Percentiles rank a stretch among this genome's conserved stretches.
phyloP scores from a whole-genome alignment of 2,113 vertebrate species.

The Orthochromis indermauri region DNA sequence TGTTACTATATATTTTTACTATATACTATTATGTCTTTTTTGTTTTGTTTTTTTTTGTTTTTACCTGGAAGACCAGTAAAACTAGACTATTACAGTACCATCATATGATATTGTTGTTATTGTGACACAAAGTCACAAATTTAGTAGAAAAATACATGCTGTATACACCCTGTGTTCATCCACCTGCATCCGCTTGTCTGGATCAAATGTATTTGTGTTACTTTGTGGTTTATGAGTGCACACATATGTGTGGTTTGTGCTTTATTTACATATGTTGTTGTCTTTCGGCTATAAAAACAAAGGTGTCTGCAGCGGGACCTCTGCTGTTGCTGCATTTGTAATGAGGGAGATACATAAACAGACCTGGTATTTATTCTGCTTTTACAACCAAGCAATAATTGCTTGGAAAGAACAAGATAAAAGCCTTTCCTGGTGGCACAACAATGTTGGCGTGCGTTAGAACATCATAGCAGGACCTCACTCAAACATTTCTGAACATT shows the following conservation, averaged over 20 bases:
- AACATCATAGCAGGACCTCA: not conserved
- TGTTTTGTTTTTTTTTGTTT: fast-evolving
- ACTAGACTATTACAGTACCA: not conserved
- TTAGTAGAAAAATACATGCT: not conserved
- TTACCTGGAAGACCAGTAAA: not conserved
- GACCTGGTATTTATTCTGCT: constrained; percentile 23
- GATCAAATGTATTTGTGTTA: constrained; percentile 1
- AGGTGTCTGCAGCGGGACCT: not conserved
- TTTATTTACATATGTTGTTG: constrained; percentile 21
- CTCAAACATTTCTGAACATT: not conserved
- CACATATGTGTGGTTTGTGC: not conserved
- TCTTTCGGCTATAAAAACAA: constrained; percentile 3
- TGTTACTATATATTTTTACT: not conserved
- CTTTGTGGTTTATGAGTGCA: not conserved
- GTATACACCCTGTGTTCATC: not conserved
- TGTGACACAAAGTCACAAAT: not conserved
- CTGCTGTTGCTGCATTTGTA: not conserved
- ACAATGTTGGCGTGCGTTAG: not conserved
- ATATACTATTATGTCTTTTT: not conserved
- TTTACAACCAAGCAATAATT: constrained; percentile 38
- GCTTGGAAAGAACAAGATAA: constrained; percentile 25
- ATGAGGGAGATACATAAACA: not conserved
- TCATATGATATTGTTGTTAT: not conserved
- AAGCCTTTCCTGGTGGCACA: constrained; percentile 14
- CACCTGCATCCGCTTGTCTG: not conserved